Evolutionary conservation across 1,140 invertebrate genomes (phyloP).

Genomic region (Wasmannia auropunctata): DNA sequence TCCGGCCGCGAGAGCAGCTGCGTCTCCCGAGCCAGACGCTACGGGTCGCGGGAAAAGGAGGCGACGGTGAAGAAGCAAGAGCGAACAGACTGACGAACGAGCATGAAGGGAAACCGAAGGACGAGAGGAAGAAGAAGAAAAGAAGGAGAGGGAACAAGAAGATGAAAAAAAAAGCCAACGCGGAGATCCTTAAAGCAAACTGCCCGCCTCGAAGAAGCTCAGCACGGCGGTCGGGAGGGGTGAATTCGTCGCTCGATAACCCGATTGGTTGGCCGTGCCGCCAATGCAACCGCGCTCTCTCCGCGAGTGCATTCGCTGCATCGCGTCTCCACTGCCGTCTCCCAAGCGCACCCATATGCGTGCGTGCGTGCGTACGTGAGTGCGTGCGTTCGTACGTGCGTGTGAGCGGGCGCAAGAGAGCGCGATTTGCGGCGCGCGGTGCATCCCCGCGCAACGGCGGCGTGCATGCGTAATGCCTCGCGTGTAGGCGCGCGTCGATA

Average conservation of each 20-base stretch:
- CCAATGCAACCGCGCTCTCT: constrained; percentile 78
- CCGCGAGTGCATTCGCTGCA: constrained; percentile 64
- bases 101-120: constrained; percentile 55
- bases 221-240: constrained; percentile 72
- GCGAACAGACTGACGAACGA: neutral
- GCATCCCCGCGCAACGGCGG: constrained; percentile 52
- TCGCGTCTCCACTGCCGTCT: constrained; percentile 45
- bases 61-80: neutral
- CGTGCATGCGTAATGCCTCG: constrained; percentile 77
- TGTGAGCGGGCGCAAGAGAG: constrained; percentile 3
- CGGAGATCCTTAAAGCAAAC: constrained; percentile 81
- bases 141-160: constrained; percentile 58
- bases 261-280: constrained; percentile 79
- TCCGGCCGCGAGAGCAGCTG: constrained; percentile 42
- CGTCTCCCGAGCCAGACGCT: constrained; percentile 14
- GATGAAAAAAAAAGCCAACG: constrained; percentile 38
- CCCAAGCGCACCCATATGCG: constrained; percentile 42
- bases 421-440: neutral
- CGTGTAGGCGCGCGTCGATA: neutral
- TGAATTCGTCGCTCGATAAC: constrained; percentile 79
- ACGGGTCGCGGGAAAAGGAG: constrained; percentile 37
- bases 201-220: constrained; percentile 75
- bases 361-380: constrained; percentile 21
- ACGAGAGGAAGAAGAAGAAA: constrained; percentile 59
- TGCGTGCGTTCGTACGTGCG: constrained; percentile 35